Evolutionary conservation across 2,797 vertebrate species (phyloP).

Genomic region (Tragelaphus eurycerus): DNA sequence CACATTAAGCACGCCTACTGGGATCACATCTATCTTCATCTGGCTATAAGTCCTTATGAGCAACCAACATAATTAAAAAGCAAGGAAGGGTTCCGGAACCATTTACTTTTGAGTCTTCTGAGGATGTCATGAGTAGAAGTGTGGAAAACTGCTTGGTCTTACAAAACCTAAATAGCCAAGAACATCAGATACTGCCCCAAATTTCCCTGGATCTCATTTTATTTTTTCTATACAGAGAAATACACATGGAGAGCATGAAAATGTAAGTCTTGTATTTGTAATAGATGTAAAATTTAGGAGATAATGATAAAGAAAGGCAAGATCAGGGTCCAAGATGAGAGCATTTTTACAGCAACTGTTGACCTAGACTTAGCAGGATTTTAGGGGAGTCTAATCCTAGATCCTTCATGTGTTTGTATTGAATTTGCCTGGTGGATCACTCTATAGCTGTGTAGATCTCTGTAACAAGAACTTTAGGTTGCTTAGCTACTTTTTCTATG

Average conservation of each 20-base stretch:
- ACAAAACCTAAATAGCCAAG: background rate
- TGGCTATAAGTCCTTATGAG: background rate
- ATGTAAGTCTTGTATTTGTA: background rate
- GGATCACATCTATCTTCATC: background rate
- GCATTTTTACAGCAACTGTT: background rate
- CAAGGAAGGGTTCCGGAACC: background rate
- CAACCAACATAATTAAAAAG: background rate
- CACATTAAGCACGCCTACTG: background rate
- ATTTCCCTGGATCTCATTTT: background rate
- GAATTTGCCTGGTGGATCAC: background rate
- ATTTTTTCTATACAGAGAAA: background rate
- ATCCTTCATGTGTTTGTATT: background rate
- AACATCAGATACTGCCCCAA: background rate
- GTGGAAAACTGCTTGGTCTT: background rate
- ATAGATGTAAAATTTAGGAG: background rate
- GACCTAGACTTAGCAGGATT: background rate
- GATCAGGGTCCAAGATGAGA: background rate
- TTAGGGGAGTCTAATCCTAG: background rate
- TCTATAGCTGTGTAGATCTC: background rate
- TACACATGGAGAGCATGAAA: background rate
- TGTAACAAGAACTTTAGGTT: background rate
- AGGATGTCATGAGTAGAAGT: background rate
- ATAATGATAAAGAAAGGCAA: background rate
- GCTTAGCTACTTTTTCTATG: background rate
- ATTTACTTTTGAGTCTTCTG: background rate